These are phyloP conservation scores for Epirrhoe alternata DNA, from an alignment of 2,888 invertebrate species.

Conservation along the genomic window DNA sequence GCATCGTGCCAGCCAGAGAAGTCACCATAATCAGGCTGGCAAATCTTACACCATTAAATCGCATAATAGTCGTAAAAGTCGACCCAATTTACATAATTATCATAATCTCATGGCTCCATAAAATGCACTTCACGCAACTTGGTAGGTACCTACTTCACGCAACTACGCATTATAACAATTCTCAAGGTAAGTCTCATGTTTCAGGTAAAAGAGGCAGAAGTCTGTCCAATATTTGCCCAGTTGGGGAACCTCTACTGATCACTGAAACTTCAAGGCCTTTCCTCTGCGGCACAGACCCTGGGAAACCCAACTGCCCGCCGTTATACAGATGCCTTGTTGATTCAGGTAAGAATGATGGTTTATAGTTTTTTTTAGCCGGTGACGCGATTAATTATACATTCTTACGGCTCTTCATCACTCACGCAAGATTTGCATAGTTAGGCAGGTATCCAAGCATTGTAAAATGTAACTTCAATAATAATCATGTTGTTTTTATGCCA, in stretches of 20 bases:
- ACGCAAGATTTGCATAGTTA: neutral
- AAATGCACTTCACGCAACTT: constrained; percentile 30
- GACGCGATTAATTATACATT: no score
- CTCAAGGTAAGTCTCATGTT: constrained; percentile 35
- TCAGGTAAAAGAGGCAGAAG: constrained; percentile 90
- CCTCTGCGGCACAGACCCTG: constrained; percentile 91
- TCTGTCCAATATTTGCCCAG: constrained; percentile 91
- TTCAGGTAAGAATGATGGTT: constrained; percentile 76
- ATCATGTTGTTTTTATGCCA: no score
- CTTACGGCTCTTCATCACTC: no score
- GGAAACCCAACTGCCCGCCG: constrained; percentile 93
- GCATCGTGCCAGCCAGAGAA: constrained; percentile 37
- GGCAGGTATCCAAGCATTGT: no score
- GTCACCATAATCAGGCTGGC: constrained; percentile 38
- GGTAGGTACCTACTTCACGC: no score
- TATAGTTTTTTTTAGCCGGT: no score
- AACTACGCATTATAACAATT: neutral
- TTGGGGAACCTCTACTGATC: constrained; percentile 90
- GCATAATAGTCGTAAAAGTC: constrained; percentile 35
- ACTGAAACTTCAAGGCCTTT: constrained; percentile 91
- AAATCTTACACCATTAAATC: constrained; percentile 44
- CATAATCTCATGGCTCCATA: constrained; percentile 34
- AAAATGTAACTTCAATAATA: no score
- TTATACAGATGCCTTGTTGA: constrained; percentile 92
- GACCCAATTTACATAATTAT: constrained; percentile 36